Percentiles rank a stretch among this genome's conserved stretches.
phyloP scores from a whole-genome alignment of 2,888 invertebrate genomes.

The Eutolmus rufibarbis region DNA sequence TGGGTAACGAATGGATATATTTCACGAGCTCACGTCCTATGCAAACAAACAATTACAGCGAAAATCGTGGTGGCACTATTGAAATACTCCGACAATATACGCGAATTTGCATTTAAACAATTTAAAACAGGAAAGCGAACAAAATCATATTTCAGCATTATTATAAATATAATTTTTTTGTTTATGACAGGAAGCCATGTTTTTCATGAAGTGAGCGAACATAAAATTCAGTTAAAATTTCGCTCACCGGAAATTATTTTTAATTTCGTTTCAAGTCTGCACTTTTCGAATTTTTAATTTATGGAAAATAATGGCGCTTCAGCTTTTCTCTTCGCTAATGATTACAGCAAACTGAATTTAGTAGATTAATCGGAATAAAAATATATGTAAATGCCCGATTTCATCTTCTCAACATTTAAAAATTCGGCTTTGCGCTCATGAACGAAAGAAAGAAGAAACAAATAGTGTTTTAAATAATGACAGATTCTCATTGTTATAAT shows the following conservation, averaged over 20 bases:
- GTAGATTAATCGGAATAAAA: not conserved
- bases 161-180: not conserved
- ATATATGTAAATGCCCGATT: not conserved
- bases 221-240: not conserved
- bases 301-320: not conserved
- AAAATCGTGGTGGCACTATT: not conserved
- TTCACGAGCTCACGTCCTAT: not conserved
- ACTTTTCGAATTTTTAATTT: not conserved
- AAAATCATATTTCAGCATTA: not conserved
- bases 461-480: too few species aligned
- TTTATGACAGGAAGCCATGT: not conserved
- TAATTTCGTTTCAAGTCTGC: not conserved
- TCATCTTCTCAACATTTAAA: not conserved
- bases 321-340: not conserved
- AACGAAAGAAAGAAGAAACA: too few species aligned
- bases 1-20: constrained; percentile 12
- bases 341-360: not conserved
- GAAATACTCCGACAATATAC: not conserved
- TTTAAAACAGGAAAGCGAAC: not conserved
- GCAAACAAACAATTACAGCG: constrained; percentile 1
- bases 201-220: not conserved
- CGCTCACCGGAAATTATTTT: not conserved
- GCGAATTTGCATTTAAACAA: constrained; percentile 12
- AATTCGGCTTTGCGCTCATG: too few species aligned
- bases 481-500: too few species aligned